phyloP scores from a whole-genome alignment of 2,113 vertebrate genomes.

The Epinephelus lanceolatus region DNA sequence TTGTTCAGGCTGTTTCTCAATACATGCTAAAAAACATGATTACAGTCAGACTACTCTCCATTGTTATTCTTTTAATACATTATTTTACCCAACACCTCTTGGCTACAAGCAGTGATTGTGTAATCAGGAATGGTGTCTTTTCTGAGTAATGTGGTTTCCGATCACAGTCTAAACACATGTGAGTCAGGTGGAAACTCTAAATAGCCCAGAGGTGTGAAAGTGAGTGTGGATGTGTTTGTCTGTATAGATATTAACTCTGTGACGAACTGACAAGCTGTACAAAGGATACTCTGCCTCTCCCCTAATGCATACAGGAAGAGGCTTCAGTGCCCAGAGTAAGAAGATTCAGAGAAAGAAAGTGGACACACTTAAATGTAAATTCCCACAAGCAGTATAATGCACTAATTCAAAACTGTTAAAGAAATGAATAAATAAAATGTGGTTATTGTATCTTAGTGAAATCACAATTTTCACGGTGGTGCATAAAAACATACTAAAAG shows the following conservation, averaged over 20 bases:
- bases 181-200: background rate
- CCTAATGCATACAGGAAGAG: background rate
- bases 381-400: background rate
- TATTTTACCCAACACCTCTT: background rate
- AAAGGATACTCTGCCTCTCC: background rate
- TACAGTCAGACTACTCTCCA: background rate
- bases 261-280: background rate
- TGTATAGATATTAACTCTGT: conserved; percentile 13
- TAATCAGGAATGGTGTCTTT: background rate
- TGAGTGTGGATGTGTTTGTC: background rate
- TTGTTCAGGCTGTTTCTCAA: background rate
- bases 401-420: background rate
- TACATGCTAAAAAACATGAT: background rate
- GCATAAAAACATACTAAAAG: background rate
- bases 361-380: background rate
- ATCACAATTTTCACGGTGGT: background rate
- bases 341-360: background rate
- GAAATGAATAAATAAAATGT: background rate
- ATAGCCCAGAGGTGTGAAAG: background rate
- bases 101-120: background rate
- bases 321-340: background rate
- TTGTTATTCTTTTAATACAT: background rate
- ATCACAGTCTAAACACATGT: background rate
- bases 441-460: background rate
- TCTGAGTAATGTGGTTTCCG: background rate